phyloP scores from a whole-genome alignment of 2,888 invertebrate species.

The Pyrrhia umbra region DNA sequence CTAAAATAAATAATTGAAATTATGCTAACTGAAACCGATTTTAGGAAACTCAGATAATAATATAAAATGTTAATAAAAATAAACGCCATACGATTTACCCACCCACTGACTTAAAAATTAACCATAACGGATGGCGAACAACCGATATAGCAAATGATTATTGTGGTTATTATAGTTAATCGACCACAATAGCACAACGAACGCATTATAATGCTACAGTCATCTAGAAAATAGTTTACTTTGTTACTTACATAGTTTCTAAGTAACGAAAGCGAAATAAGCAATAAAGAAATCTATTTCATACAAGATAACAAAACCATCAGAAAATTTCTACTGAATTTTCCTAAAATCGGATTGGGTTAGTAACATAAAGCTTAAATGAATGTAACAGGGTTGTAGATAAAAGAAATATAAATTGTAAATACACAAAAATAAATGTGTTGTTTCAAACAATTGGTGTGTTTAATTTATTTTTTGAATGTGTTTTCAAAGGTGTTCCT shows the following conservation, averaged over 20 bases:
- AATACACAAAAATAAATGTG: slow-evolving; percentile 81
- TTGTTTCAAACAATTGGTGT: slow-evolving; percentile 62
- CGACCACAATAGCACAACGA: slow-evolving; percentile 12
- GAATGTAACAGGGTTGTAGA: slow-evolving; percentile 81
- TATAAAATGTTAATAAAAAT: neutral
- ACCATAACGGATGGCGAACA: neutral
- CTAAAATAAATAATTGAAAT: slow-evolving; percentile 27
- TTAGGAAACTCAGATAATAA: neutral
- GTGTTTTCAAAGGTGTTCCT: slow-evolving; percentile 14
- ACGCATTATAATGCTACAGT: neutral
- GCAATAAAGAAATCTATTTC: neutral
- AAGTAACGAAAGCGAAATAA: neutral
- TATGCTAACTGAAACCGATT: slow-evolving; percentile 23
- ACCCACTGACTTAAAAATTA: neutral
- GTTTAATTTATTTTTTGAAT: slow-evolving; percentile 49
- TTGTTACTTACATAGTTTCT: slow-evolving; percentile 20
- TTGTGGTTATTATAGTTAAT: slow-evolving; percentile 15
- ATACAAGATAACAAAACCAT: too few relatives aligned
- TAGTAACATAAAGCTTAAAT: slow-evolving; percentile 50
- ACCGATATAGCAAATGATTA: neutral
- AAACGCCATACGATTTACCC: neutral
- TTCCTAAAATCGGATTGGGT: slow-evolving; percentile 32
- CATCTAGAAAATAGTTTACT: slow-evolving; percentile 11
- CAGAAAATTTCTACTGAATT: too few relatives aligned
- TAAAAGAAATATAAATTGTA: slow-evolving; percentile 72